A percentile compares a stretch with the other conserved stretches of the same genome.
Evolutionary conservation across 1,140 invertebrate species (phyloP).

Genomic region (Drosophila bocki): DNA sequence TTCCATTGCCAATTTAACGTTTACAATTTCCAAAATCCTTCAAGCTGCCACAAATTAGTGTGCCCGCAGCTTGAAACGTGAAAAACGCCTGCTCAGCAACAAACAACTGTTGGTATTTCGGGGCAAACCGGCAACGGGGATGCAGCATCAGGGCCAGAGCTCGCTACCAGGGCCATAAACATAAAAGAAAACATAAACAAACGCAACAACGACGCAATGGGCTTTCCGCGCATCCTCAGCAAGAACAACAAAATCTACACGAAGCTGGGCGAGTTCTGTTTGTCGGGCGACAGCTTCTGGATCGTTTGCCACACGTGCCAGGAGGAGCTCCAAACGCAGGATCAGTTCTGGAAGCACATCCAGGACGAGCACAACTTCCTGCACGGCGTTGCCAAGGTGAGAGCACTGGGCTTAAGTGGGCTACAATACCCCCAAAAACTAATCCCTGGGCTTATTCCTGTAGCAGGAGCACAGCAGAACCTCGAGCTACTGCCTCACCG

Average conservation of each 20-base stretch:
- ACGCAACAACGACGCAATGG: slow-evolving; percentile 66
- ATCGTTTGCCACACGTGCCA: slow-evolving; percentile 82
- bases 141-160: slow-evolving; percentile 16
- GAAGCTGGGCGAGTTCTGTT: slow-evolving; percentile 79
- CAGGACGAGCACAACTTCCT: slow-evolving; percentile 83
- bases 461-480: slow-evolving; percentile 69
- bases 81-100: not conserved
- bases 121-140: slow-evolving; percentile 1
- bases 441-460: not conserved
- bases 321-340: slow-evolving; percentile 80
- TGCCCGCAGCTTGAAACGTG: not conserved
- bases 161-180: slow-evolving; percentile 21
- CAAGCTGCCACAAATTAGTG: not conserved
- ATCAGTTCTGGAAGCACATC: slow-evolving; percentile 83
- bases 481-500: slow-evolving; percentile 70
- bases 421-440: not conserved
- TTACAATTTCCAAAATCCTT: not conserved
- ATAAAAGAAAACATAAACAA: slow-evolving; percentile 47
- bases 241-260: slow-evolving; percentile 84
- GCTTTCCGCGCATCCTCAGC: slow-evolving; percentile 84
- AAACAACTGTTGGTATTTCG: slow-evolving; percentile 3
- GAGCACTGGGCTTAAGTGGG: not conserved
- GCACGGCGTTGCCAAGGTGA: slow-evolving; percentile 72
- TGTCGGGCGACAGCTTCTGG: slow-evolving; percentile 80
- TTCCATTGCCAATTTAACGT: too few relatives aligned